Evolutionary conservation across 2,888 invertebrate genomes (phyloP), one percentile per base, ranked within the genome.

Genomic region (Carpatolechia fugitivella): DNA sequence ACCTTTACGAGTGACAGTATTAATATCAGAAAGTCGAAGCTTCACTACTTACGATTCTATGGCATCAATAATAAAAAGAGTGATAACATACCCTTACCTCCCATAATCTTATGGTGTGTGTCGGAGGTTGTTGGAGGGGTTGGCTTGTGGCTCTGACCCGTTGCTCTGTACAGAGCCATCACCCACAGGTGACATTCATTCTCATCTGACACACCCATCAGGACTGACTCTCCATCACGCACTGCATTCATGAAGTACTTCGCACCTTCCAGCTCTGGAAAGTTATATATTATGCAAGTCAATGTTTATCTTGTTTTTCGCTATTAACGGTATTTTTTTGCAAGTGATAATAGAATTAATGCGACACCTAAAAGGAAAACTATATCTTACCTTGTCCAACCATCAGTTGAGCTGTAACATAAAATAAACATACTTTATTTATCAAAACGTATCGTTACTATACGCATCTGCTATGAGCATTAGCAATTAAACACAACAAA

Each of bases 151-250:
- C 98, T 97, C 85, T 99, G 99, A 4, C 99, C 99, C 1, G 99
- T 99, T n/a, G 99, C 99, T 67, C 99, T 92, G 84, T 99, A 99
- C 91, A 99, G 93, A 1, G 99, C 99, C 96, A 99, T 99, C 31
- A 99, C 99, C 99, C 99, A 99, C 62, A 99, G 90, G 78, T 99
- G 98, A 71, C 98, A 96, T 80, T 99, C 99, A 75, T 97, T 98
- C 89, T 99, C 98, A 81, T 99, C 98, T 66, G 98, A 97, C 69
- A 98, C 97, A 5, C 98, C 98, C 91, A 96, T 98, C 57, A 98
- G 93, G 57, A 99, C 96, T 67, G 97, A 98, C 80, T 99, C 99
- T 53, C 99, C 99, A 85, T 99, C 99, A 65, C 98, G 95, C 14
- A 99, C 99, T 36, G 98, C 98, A 83, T 99, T 99, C 93, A 99